These are phyloP conservation scores for Autographa gamma DNA, from an alignment of 2,888 invertebrate species.

Conservation along the genomic window DNA sequence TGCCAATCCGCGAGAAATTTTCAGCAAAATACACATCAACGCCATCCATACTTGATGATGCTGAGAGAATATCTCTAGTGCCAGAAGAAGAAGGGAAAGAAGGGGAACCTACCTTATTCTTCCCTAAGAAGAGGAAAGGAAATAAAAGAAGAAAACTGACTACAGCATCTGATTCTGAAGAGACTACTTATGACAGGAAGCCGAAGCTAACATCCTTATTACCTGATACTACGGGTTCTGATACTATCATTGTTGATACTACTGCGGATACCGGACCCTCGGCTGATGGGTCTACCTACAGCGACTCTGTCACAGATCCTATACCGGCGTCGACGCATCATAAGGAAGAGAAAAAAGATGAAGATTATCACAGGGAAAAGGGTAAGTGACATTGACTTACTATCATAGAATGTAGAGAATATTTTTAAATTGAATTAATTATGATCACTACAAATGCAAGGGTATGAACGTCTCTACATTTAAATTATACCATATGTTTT, in stretches of 20 bases:
- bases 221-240: constrained; percentile 50
- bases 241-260: constrained; percentile 41
- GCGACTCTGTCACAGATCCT: constrained; percentile 67
- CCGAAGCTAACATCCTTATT: constrained; percentile 46
- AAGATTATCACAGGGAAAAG: constrained; percentile 71
- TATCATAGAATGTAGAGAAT: too few relatives aligned
- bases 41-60: constrained; percentile 55
- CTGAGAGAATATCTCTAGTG: constrained; percentile 76
- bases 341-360: constrained; percentile 66
- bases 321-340: constrained; percentile 75
- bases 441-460: too few relatives aligned
- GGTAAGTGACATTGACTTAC: constrained; percentile 66
- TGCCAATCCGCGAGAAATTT: constrained; percentile 50
- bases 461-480: too few relatives aligned
- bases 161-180: constrained; percentile 61
- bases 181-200: constrained; percentile 59
- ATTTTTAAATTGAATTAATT: too few relatives aligned
- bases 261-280: constrained; percentile 55
- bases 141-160: constrained; percentile 66
- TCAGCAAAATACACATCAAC: constrained; percentile 61
- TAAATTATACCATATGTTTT: too few relatives aligned
- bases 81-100: constrained; percentile 69
- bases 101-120: constrained; percentile 79
- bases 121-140: constrained; percentile 72
- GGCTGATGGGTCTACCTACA: constrained; percentile 43